Evolutionary conservation across 2,113 vertebrate genomes (phyloP).

Genomic region (Megalops atlanticus): DNA sequence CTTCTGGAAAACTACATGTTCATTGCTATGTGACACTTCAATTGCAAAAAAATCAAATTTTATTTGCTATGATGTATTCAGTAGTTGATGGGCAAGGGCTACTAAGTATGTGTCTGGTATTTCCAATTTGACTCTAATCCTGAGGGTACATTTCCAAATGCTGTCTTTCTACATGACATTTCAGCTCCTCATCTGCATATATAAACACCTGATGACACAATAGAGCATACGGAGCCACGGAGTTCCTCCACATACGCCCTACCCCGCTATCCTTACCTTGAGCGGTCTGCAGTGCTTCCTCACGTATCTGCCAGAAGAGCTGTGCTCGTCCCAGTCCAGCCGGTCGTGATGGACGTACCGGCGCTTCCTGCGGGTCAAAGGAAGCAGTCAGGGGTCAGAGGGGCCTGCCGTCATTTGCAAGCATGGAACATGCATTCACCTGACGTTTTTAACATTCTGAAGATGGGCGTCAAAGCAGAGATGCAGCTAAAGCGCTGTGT

Average conservation of each 20-base stretch:
- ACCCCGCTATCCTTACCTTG: slow-evolving; percentile 70
- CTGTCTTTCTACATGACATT: too few relatives aligned
- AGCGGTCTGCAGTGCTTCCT: slow-evolving; percentile 90
- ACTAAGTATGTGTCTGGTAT: too few relatives aligned
- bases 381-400: background rate
- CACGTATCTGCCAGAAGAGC: slow-evolving; percentile 86
- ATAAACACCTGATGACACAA: too few relatives aligned
- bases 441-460: background rate
- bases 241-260: background rate
- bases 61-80: too few relatives aligned
- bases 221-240: background rate
- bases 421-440: too few relatives aligned
- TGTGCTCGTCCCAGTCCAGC: slow-evolving; percentile 89
- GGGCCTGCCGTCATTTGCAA: background rate
- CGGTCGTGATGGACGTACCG: slow-evolving; percentile 82
- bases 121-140: too few relatives aligned
- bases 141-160: background rate
- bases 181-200: too few relatives aligned
- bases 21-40: too few relatives aligned
- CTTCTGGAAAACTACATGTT: too few relatives aligned
- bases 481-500: background rate
- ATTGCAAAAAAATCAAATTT: too few relatives aligned
- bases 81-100: too few relatives aligned
- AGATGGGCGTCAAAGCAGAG: too few relatives aligned
- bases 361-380: slow-evolving; percentile 71